phyloP scores from a whole-genome alignment of 1,140 invertebrate genomes.

The Ganaspis sp. region DNA sequence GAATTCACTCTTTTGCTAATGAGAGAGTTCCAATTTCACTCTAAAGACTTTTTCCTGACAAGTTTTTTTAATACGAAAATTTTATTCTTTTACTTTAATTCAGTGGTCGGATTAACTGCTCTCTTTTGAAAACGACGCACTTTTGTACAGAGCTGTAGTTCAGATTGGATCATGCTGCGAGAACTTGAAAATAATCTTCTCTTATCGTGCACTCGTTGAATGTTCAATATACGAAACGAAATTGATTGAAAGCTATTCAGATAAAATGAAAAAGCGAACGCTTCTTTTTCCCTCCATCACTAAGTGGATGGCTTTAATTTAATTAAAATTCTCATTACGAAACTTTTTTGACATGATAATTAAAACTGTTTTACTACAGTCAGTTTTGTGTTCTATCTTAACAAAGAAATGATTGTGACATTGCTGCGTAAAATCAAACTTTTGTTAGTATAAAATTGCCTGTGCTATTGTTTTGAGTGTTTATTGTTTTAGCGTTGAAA shows the following conservation, averaged over 20 bases:
- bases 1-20: background rate
- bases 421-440: no score
- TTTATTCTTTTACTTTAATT: background rate
- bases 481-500: no score
- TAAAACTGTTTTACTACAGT: no score
- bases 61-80: no score
- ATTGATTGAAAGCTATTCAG: constrained; percentile 21
- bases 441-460: no score
- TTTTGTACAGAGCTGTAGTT: background rate
- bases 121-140: background rate
- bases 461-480: no score
- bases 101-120: background rate
- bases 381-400: no score
- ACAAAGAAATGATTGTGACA: no score
- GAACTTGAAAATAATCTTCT: background rate
- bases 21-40: background rate
- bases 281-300: background rate
- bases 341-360: background rate
- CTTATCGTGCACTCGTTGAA: constrained; percentile 12
- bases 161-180: background rate
- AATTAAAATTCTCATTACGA: background rate
- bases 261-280: background rate
- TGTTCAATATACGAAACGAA: background rate
- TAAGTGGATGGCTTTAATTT: background rate
- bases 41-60: background rate